Evolutionary conservation across 2,797 vertebrate species (phyloP).

Genomic region (Nyctibius grandis): DNA sequence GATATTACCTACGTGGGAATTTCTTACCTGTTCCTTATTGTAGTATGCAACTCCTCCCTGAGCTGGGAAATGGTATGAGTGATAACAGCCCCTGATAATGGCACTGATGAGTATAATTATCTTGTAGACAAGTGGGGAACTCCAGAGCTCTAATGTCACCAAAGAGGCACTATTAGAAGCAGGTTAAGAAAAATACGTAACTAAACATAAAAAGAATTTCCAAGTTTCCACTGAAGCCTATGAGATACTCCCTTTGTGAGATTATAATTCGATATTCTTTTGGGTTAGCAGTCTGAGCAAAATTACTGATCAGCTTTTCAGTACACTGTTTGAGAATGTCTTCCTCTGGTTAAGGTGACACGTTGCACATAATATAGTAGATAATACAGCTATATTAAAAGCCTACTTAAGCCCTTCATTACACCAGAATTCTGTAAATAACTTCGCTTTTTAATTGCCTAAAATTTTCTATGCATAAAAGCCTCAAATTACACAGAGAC

Average conservation of each 20-base stretch:
- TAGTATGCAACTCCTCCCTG: background rate
- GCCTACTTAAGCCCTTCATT: conserved; percentile 46
- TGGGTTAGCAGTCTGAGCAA: conserved; percentile 16
- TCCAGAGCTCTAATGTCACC: conserved; percentile 5
- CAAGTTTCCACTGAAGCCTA: conserved; percentile 15
- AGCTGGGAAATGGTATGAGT: background rate
- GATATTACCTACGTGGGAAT: background rate
- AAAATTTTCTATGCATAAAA: background rate
- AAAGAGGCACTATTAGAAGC: conserved; percentile 1
- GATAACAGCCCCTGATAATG: background rate
- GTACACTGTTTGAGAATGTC: conserved; percentile 7
- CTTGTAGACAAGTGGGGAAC: background rate
- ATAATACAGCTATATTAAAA: conserved; percentile 48
- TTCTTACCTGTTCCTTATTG: background rate
- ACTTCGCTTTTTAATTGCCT: background rate
- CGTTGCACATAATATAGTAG: background rate
- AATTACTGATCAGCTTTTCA: conserved; percentile 31
- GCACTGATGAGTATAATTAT: background rate
- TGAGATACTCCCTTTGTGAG: conserved; percentile 41
- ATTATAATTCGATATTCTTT: conserved; percentile 37
- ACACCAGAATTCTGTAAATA: conserved; percentile 37
- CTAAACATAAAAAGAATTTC: background rate
- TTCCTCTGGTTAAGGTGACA: conserved; percentile 29
- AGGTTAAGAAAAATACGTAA: background rate
- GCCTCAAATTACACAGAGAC: background rate